Conservation (phyloP, 2,888 invertebrate genomes). For the Lutraria lutraria region DNA sequence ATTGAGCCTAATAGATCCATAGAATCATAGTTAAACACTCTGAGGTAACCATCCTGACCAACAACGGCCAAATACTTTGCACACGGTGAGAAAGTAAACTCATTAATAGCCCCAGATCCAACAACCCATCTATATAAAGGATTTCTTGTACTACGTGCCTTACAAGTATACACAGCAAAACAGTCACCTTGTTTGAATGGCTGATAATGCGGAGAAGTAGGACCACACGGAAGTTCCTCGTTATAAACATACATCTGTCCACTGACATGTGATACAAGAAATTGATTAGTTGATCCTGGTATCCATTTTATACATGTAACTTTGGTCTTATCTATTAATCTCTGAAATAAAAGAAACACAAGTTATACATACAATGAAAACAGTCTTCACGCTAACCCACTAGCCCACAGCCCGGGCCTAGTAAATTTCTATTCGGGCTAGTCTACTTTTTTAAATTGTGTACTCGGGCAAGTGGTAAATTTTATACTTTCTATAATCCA, state of each 20-base stretch:
- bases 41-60: conserved; percentile 94
- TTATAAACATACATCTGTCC: conserved; percentile 99
- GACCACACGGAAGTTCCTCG: conserved; percentile 94
- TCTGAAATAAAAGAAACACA: conserved; percentile 89
- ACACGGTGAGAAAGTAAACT: conserved; percentile 98
- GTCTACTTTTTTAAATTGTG: no score
- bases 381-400: no score
- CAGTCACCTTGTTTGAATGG: conserved; percentile 97
- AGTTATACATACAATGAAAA: conserved; percentile 55
- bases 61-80: conserved; percentile 96
- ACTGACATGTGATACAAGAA: conserved; percentile 97
- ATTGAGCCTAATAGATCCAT: conserved; percentile 97
- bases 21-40: conserved; percentile 98
- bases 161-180: conserved; percentile 97
- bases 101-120: conserved; percentile 92
- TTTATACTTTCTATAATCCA: no score
- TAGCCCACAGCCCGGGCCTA: no score
- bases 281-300: conserved; percentile 96
- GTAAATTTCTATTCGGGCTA: no score
- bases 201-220: conserved; percentile 97
- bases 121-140: conserved; percentile 93
- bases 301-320: conserved; percentile 99
- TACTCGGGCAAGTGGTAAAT: no score
- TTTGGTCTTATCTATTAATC: conserved; percentile 96
- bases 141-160: conserved; percentile 98